Evolutionary conservation across 2,113 vertebrate genomes (phyloP).

Genomic region (Cichladusa arquata): DNA sequence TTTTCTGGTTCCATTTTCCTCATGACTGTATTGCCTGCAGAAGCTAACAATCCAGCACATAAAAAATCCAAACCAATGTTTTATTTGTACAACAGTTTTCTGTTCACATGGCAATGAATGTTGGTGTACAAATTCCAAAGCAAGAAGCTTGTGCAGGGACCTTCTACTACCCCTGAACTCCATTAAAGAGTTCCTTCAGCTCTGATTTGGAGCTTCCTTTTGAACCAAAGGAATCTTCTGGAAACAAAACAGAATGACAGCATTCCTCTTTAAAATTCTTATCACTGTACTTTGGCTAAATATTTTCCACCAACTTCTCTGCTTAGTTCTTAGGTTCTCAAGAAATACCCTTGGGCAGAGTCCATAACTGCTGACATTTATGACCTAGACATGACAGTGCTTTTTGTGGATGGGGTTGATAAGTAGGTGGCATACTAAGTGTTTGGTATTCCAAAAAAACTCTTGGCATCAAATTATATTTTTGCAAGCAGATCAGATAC

Average conservation of each 20-base stretch:
- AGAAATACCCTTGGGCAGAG: neutral
- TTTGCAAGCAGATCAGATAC: constrained; percentile 43
- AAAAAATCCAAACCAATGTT: neutral
- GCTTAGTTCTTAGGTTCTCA: neutral
- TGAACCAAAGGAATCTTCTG: neutral
- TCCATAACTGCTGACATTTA: neutral
- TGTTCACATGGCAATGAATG: neutral
- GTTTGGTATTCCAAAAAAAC: constrained; percentile 29
- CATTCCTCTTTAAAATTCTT: neutral
- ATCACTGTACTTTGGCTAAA: neutral
- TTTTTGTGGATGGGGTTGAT: neutral
- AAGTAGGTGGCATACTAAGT: neutral
- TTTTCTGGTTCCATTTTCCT: neutral
- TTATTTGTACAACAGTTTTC: neutral
- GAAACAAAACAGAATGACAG: neutral
- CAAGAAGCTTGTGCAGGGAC: neutral
- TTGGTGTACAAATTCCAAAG: neutral
- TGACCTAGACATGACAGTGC: constrained; percentile 1
- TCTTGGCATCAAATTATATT: constrained; percentile 12
- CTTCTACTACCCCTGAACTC: neutral
- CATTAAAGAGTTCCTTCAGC: neutral
- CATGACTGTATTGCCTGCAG: neutral
- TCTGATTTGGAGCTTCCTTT: neutral
- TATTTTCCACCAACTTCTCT: neutral
- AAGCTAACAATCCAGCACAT: neutral